phyloP scores from a whole-genome alignment of 2,113 vertebrate species.

The Danio rerio region GRCz12tu NC_133181.1:43847001-43847500 shows the following conservation, averaged over 20 bases:
- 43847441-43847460: neutral
- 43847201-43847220: neutral
- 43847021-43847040: too few relatives aligned
- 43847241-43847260: slow-evolving; percentile 32
- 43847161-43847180: neutral
- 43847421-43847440: neutral
- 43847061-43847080: too few relatives aligned
- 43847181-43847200: neutral
- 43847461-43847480: neutral
- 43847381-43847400: neutral
- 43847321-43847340: slow-evolving; percentile 17
- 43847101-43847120: slow-evolving; percentile 14
- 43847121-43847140: neutral
- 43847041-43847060: too few relatives aligned
- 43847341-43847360: neutral
- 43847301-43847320: neutral
- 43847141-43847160: neutral
- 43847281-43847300: neutral
- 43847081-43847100: neutral
- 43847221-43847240: neutral
- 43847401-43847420: neutral
- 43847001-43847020: too few relatives aligned
- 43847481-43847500: neutral
- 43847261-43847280: neutral
- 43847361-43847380: slow-evolving; percentile 19